Evolutionary conservation across 2,888 invertebrate genomes (phyloP), one percentile per base, ranked within the genome.

Genomic region (Diachrysia chrysitis): DNA sequence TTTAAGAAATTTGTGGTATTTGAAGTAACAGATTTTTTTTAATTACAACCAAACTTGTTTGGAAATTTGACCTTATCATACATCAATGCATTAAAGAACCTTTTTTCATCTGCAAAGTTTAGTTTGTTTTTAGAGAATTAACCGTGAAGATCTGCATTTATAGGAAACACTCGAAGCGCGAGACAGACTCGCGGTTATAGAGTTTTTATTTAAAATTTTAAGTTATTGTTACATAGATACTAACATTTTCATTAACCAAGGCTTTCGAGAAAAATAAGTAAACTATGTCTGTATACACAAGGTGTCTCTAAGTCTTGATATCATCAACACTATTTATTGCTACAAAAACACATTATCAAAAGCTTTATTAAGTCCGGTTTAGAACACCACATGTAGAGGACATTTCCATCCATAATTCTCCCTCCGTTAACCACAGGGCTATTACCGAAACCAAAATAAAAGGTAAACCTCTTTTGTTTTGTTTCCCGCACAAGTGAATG

Each of bases 401-500:
- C 56, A 32, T 59, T 48, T 37, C 17, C 57, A 19, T 64, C 46
- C 23, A 53, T 42, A 57, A 63, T 55, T 21, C 32, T 59, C 12
- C 17, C 25, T 4, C 42, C 42, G 14, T 21, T 32, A 35, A 60
- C 63, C 48, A 35, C 32, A 62, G 25, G 51, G 48, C 54, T 55
- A 69, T 60, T 51, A 58, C 48, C 37, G 21, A 16, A 48, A n/a
- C 51, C 9, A 19, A 66, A 51, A 66, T 56, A 75, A 73, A 75
- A 60, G 65, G 53, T 59, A 4, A 75, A 55, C 60, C 60, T 73
- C 65, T 53, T 75, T 73, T 73, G 60, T 73, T 73, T 75, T 75
- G 75, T 65, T 61, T 55, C 48, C n/a, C 16, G 2, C 23, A 35
- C 46, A 35, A 61, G 53, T 65, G 75, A 58, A 75, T 14, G 58